Conservation (phyloP, 2,113 vertebrate species). For the Lampris incognitus region DNA sequence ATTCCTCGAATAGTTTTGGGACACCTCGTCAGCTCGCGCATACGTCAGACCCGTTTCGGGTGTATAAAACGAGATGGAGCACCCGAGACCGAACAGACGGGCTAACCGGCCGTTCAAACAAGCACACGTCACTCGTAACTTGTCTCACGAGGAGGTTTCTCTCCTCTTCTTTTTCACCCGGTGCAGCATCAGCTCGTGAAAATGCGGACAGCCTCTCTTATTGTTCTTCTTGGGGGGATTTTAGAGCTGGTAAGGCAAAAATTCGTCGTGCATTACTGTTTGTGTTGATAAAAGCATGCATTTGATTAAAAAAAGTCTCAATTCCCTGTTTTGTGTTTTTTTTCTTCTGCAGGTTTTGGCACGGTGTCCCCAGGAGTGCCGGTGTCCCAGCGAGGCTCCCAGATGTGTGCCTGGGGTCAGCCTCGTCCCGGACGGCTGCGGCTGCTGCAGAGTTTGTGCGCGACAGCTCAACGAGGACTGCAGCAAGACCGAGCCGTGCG, state of each 20-base stretch:
- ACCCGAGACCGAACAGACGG: constrained; percentile 43
- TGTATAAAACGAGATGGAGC: constrained; percentile 70
- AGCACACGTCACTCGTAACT: background rate
- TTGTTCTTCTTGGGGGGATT: constrained; percentile 44
- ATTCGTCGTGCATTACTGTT: constrained; percentile 1
- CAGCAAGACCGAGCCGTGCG: constrained; percentile 88
- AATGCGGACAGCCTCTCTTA: constrained; percentile 66
- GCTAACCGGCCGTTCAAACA: background rate
- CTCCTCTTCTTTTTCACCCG: background rate
- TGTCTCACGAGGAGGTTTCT: background rate
- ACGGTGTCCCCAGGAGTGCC: constrained; percentile 54
- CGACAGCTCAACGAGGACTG: constrained; percentile 96
- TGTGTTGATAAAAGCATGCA: background rate
- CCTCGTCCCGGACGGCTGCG: constrained; percentile 86
- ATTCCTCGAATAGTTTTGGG: constrained; percentile 90
- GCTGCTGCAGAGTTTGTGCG: constrained; percentile 92
- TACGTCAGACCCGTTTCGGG: constrained; percentile 79
- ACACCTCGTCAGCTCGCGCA: constrained; percentile 84
- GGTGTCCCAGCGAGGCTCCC: constrained; percentile 62
- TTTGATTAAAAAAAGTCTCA: background rate
- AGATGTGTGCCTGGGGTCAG: constrained; percentile 89
- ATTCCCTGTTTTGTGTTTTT: constrained; percentile 1
- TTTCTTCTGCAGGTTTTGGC: constrained; percentile 49
- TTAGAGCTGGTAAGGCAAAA: constrained; percentile 66
- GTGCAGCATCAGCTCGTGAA: constrained; percentile 22